phyloP scores from a whole-genome alignment of 2,888 invertebrate genomes.

The Salticus scenicus region DNA sequence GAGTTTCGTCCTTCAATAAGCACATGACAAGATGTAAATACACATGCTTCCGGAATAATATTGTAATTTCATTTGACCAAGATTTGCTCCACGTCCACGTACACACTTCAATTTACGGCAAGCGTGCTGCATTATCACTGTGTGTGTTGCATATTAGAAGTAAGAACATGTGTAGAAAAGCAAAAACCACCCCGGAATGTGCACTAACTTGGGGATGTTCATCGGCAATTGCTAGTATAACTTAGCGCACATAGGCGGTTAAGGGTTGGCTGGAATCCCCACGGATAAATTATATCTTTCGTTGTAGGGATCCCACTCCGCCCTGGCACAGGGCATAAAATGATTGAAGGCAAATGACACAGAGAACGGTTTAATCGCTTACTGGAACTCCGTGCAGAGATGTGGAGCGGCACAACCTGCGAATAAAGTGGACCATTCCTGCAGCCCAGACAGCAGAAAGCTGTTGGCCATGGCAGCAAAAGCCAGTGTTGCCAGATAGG shows the following conservation, averaged over 20 bases:
- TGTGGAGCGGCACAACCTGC: conserved; percentile 43
- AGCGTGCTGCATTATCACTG: too few relatives aligned
- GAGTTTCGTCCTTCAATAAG: too few relatives aligned
- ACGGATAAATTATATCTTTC: not conserved
- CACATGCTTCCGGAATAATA: not conserved
- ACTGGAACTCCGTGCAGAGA: conserved; percentile 45
- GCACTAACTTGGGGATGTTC: not conserved
- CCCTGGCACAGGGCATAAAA: conserved; percentile 9
- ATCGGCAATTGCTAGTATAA: not conserved
- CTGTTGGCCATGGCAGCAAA: conserved; percentile 52
- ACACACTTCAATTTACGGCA: too few relatives aligned
- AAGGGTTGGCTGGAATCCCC: not conserved
- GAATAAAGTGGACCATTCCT: conserved; percentile 58
- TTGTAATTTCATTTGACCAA: not conserved
- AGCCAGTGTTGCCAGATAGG: too few relatives aligned
- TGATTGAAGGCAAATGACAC: conserved; percentile 18
- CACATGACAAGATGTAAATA: not conserved
- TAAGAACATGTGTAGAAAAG: not conserved
- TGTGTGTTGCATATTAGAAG: too few relatives aligned
- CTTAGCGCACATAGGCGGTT: conserved; percentile 7
- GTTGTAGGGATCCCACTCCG: conserved; percentile 8
- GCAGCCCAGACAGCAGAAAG: conserved; percentile 54
- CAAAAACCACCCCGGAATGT: too few relatives aligned
- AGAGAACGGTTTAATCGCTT: conserved; percentile 34
- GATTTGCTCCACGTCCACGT: not conserved